Evolutionary conservation across 2,888 invertebrate genomes (phyloP), one percentile per base, ranked within the genome.

Genomic region (Pristionchus mayeri): DNA sequence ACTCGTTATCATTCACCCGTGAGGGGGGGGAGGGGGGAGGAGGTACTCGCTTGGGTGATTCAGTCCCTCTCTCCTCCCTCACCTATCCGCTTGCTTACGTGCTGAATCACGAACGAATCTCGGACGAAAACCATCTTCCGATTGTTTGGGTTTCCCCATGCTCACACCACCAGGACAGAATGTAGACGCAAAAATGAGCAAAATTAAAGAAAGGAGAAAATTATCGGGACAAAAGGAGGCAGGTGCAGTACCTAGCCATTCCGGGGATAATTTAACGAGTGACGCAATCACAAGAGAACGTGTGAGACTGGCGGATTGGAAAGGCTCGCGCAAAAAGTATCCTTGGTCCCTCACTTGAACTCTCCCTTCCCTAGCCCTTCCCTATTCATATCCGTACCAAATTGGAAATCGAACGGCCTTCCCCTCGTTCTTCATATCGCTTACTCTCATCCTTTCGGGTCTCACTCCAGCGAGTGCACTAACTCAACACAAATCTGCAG

Each of bases 371-470:
- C 30, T 16, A 16, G 13, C 1, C 24, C 76, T 30, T 50, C 34
- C 50, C 76, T 78, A 48, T 78, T 78, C 76, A 52, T 50, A 78
- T 50, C 76, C 76, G 50, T 78, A 40, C 76, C 76, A 48, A 78
- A 78, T 50, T 78, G 48, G 76, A 30, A 78, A 50, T 78, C 76
- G 76, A 78, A 78, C 76, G 76, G 76, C 76, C 76, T 78, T 50
- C 27, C 50, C 48, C 40, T 37, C 76, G 48, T 44, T 48, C 75
- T 75, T 27, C 48, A 24, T n/a, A n/a, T 27, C 34, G n/a, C 76
- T 48, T 78, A n/a, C n/a, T 50, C 27, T 50, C 50, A 21, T 27
- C 50, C 50, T 78, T 78, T 78, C 76, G 30, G 37, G 37, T 71
- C 67, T 18, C 75, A 27, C 30, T 63, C 34, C 63, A 13, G 30